Evolutionary conservation across 2,113 vertebrate species (phyloP).

Genomic region (Oreochromis aureus): DNA sequence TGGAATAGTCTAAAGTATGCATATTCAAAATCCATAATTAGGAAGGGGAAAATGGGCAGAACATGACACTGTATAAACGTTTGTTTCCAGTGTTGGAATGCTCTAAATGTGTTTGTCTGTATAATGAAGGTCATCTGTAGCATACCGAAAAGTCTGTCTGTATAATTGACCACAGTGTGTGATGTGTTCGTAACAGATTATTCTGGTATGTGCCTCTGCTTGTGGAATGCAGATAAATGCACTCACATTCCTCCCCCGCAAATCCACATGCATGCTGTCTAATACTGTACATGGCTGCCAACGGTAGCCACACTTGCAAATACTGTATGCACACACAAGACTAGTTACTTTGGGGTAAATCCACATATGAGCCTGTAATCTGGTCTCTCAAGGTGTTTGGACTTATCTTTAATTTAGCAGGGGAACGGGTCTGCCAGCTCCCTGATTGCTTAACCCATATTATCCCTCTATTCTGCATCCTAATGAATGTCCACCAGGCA

Average conservation of each 20-base stretch:
- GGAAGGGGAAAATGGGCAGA: background rate
- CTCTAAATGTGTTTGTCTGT: background rate
- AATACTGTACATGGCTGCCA: background rate
- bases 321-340: background rate
- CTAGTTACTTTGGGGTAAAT: constrained; percentile 18
- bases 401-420: constrained; percentile 61
- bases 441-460: constrained; percentile 64
- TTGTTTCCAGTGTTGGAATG: background rate
- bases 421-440: constrained; percentile 41
- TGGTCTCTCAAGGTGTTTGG: constrained; percentile 60
- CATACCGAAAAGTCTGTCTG: background rate
- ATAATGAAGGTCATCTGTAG: background rate
- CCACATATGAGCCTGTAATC: constrained; percentile 54
- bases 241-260: background rate
- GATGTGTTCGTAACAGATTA: background rate
- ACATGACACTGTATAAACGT: background rate
- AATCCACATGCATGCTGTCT: background rate
- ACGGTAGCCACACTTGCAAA: background rate
- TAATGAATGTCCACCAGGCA: constrained; percentile 61
- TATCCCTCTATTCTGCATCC: constrained; percentile 54
- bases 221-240: background rate
- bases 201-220: background rate
- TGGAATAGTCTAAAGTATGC: background rate
- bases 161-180: background rate
- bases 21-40: background rate